Base-by-base conservation (phyloP, 1,140 invertebrate species). In the Agrilus planipennis region DNA sequence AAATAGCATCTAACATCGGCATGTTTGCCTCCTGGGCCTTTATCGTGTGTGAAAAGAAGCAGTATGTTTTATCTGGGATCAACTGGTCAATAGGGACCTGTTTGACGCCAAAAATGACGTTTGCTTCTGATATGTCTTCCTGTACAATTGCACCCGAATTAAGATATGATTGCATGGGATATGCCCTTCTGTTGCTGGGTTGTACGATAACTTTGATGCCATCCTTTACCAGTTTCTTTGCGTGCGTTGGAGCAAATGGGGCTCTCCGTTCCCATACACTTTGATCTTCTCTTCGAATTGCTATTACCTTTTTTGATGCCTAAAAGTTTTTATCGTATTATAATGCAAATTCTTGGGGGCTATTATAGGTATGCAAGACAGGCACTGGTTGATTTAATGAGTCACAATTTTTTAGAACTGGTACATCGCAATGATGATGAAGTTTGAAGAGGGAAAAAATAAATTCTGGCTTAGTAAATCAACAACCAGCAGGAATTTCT, bases 21-120 rank as follows among this genome's bases (percentile, higher is more conserved):
- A 99, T 99, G 58, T 99, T 99, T 10, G 81, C 84, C 58, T 96
- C 89, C 62, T 99, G 95, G 0, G 93, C 96, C 65, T 99, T 99
- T 46, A 99, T 99, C 0, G 94, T 99, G 58, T 99, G 96, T 1
- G 94, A 99, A 61, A 99, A 99, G 61, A 98, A 90, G 48, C 90
- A 96, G 54, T 98, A 99, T 0, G 94, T 98, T 63, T 95, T 96
- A 50, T 95, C 83, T 0, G 92, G 89, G 39, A 97, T 80, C 0
- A 99, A 65, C 0, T 81, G 70, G 60, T 99, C 96, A 7, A 96
- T 77, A 0, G 95, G 94, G 1, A 94, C 89, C 69, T 96, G 89
- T 57, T 99, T 99, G 0, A 99, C 94, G 0, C 94, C 95, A 52
- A 98, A 90, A 35, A 99, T 94, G 0, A 99, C 80, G 3, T 80